A percentile compares a stretch with the other conserved stretches of the same genome.
These are phyloP conservation scores for Ariolimax columbianus DNA, from an alignment of 2,888 invertebrate genomes.

Conservation along the genomic window DNA sequence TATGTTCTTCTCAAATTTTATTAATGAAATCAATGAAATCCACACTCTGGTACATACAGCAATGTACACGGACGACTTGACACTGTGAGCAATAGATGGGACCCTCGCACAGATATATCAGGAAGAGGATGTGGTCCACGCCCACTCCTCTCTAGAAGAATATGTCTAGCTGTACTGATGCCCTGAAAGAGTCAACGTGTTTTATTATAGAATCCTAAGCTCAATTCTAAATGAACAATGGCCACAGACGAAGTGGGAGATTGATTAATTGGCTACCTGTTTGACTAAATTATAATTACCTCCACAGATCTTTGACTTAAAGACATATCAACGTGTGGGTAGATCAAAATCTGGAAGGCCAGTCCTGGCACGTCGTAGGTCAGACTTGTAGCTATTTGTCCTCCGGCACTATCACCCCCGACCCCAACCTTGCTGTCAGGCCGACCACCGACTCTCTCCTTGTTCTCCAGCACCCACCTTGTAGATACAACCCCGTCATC, in stretches of 20 bases:
- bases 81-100: background rate
- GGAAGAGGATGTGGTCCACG: background rate
- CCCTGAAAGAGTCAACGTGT: background rate
- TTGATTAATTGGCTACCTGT: background rate
- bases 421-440: conserved; percentile 33
- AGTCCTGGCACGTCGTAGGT: conserved; percentile 22
- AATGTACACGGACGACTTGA: background rate
- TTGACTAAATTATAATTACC: background rate
- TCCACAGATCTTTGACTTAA: background rate
- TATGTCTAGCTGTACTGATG: too few relatives aligned
- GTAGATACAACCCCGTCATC: conserved; percentile 41
- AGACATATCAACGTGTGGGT: background rate
- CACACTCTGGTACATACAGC: too few relatives aligned
- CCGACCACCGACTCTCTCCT: background rate
- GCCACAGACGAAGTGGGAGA: background rate
- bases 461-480: conserved; percentile 50
- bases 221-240: too few relatives aligned
- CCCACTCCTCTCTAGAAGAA: too few relatives aligned
- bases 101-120: too few relatives aligned
- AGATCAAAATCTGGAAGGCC: conserved; percentile 26
- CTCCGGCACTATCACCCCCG: conserved; percentile 39
- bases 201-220: background rate
- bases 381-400: conserved; percentile 20
- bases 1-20: too few relatives aligned
- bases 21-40: too few relatives aligned